Evolutionary conservation across 2,888 invertebrate genomes (phyloP).

Genomic region (Agapostemon virescens): DNA sequence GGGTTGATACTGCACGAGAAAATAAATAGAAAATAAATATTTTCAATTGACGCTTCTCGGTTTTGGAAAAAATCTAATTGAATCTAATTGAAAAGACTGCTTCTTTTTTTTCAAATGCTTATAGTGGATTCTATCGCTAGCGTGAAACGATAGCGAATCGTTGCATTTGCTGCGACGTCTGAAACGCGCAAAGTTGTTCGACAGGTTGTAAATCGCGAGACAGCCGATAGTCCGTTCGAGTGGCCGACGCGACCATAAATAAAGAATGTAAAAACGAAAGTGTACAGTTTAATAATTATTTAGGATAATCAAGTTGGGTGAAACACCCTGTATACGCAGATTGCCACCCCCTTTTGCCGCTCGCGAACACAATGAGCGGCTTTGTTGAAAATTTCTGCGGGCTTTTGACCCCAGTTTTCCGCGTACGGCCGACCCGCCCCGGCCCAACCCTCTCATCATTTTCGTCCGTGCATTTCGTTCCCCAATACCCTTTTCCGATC

Average conservation of each 20-base stretch:
- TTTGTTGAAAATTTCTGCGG: constrained; percentile 69
- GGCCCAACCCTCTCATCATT: constrained; percentile 29
- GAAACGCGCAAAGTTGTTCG: background rate
- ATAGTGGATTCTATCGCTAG: too few species aligned
- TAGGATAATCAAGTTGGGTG: background rate
- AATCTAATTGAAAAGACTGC: too few species aligned
- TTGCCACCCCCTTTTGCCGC: constrained; percentile 51
- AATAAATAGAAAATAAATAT: too few species aligned
- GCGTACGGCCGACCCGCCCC: constrained; percentile 30
- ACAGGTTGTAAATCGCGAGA: background rate
- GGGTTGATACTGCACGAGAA: too few species aligned
- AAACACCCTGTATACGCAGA: constrained; percentile 9
- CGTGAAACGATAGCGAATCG: background rate
- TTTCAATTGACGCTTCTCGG: too few species aligned
- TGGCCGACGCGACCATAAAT: background rate
- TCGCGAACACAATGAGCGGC: constrained; percentile 57
- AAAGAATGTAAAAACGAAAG: background rate
- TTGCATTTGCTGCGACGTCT: background rate
- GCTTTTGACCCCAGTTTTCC: constrained; percentile 67
- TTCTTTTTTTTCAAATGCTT: too few species aligned
- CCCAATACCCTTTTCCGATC: constrained; percentile 51
- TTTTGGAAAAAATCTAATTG: too few species aligned
- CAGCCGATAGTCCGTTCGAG: background rate
- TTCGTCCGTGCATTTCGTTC: constrained; percentile 45
- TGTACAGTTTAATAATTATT: background rate